Base-by-base conservation (phyloP, 1,140 invertebrate genomes). In the Sycophaga agraensis region DNA sequence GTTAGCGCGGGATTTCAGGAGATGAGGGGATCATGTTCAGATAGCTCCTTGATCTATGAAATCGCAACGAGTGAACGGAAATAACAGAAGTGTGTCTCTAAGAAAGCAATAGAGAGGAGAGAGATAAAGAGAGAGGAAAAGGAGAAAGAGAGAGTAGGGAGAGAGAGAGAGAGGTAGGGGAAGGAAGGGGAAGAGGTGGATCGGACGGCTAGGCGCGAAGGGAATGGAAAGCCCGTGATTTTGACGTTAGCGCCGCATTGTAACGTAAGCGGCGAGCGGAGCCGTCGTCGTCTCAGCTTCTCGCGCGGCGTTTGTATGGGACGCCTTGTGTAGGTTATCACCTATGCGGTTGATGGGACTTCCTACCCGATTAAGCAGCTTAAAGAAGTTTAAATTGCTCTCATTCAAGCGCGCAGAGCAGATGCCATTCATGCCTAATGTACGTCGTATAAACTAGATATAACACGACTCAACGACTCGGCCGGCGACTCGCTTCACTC, bases 401-500 rank as follows among this genome's bases (percentile, higher is more conserved):
- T 81, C 76, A 81, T 81, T 81, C 77, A 80, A 79, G 73, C 74
- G 72, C 70, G 72, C 76, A 75, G 74, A 80, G 76, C 74, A 80
- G 77, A 79, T 81, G 76, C 78, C 77, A 81, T 81, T 80, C 79
- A 80, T 79, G 77, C 70, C 77, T 79, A 81, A 81, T 81, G 78
- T 81, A 80, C 79, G 74, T 79, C 77, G 79, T 74, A 80, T 79
- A 79, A 80, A 78, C 76, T 79, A 73, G 75, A 72, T 80, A 75
- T 81, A 80, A 78, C 77, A 75, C 75, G 74, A 75, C 77, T 80
- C 73, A 74, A 77, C 76, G 72, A 77, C 76, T 79, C 73, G 70
- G 68, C 67, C n/a, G 19, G 31, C 31, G 34, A 7, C 49, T 37
- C 31, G 34, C 17, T 8, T n/a, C 11, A 14, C 31, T 49, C 1